Conservation (phyloP, 1,140 invertebrate genomes). For the Macrobrachium rosenbergii region DNA sequence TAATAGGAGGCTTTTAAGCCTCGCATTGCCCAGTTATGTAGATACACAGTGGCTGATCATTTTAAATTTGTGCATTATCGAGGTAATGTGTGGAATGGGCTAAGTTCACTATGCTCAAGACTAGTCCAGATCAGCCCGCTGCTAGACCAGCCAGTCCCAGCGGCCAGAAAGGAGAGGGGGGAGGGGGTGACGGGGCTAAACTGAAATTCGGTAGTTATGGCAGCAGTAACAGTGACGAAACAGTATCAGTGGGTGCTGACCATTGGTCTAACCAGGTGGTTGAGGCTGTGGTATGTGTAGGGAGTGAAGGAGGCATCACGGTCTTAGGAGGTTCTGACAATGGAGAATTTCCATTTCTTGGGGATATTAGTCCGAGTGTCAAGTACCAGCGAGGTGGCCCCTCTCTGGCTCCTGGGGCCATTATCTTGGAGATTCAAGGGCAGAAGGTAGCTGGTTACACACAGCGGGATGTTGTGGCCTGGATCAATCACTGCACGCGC, state of each 20-base stretch:
- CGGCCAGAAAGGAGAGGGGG: conserved; percentile 20
- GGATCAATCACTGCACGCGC: conserved; percentile 76
- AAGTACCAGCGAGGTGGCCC: conserved; percentile 72
- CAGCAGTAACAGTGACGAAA: conserved; percentile 24
- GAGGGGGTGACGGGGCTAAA: conserved; percentile 23
- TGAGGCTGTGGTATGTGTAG: conserved; percentile 61
- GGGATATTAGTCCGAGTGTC: conserved; percentile 68
- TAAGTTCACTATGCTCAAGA: conserved; percentile 56
- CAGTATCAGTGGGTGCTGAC: conserved; percentile 16
- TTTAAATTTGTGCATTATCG: too few relatives aligned
- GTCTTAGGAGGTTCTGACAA: conserved; percentile 75
- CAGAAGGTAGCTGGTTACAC: conserved; percentile 79
- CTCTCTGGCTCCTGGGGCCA: conserved; percentile 72
- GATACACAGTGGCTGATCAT: too few relatives aligned
- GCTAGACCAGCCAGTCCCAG: conserved; percentile 26
- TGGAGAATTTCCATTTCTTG: conserved; percentile 75
- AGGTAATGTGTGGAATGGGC: conserved; percentile 34
- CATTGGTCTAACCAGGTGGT: conserved; percentile 62
- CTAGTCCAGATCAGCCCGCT: conserved; percentile 44
- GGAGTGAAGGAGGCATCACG: conserved; percentile 58
- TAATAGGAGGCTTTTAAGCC: too few relatives aligned
- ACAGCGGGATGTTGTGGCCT: conserved; percentile 74
- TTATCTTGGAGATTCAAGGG: conserved; percentile 77
- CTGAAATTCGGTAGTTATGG: not conserved
- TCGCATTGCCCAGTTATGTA: too few relatives aligned